Conservation (phyloP, 2,797 vertebrate species). For the Peromyscus nudipes region DNA sequence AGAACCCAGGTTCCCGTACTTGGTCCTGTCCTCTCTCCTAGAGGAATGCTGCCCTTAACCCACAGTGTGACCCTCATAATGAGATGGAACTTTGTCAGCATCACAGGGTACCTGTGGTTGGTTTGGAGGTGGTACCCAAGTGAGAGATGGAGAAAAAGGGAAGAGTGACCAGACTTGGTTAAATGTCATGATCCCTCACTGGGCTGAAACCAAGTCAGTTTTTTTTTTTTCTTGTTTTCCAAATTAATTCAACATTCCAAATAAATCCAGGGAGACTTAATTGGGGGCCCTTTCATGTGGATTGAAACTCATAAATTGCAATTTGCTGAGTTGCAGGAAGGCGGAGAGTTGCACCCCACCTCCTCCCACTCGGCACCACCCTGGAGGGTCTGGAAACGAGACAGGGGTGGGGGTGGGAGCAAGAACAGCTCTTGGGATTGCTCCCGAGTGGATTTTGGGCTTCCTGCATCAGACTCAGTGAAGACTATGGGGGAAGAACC, state of each 20-base stretch:
- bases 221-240: constrained; percentile 78
- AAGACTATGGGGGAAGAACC: neutral
- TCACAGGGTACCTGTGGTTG: neutral
- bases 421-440: neutral
- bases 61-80: neutral
- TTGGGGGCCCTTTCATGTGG: constrained; percentile 80
- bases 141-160: neutral
- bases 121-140: neutral
- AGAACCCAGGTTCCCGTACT: neutral
- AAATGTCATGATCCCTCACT: constrained; percentile 69
- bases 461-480: neutral
- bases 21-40: neutral
- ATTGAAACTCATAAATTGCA: constrained; percentile 82
- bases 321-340: constrained; percentile 83
- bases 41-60: neutral
- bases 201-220: constrained; percentile 70
- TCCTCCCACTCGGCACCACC: constrained; percentile 70
- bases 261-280: constrained; percentile 76
- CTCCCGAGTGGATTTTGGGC: constrained; percentile 54
- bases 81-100: neutral
- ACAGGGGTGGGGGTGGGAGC: neutral
- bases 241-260: constrained; percentile 84
- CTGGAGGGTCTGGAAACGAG: constrained; percentile 60
- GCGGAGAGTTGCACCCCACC: constrained; percentile 56
- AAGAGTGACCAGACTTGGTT: constrained; percentile 27